These are phyloP conservation scores for Rattus norvegicus DNA, from an alignment of 2,113 vertebrate genomes.

Conservation along the genomic window DNA sequence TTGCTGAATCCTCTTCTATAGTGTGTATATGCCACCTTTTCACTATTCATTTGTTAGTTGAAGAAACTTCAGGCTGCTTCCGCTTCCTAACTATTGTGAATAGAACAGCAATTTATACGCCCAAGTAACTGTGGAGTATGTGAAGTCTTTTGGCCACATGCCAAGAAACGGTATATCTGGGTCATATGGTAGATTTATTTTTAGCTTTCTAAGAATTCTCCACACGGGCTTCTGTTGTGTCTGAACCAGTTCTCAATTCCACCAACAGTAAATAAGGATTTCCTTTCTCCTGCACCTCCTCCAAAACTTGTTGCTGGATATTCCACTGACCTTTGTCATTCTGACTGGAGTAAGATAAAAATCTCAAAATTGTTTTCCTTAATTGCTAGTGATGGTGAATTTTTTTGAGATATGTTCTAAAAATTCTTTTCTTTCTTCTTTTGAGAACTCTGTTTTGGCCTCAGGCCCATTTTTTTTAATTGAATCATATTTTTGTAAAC, in stretches of 20 bases:
- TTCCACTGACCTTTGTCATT: not conserved
- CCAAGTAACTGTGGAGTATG: not conserved
- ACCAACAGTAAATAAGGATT: not conserved
- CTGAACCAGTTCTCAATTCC: not conserved
- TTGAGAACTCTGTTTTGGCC: not conserved
- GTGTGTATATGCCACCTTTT: not conserved
- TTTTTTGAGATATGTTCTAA: not conserved
- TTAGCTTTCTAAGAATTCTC: not conserved
- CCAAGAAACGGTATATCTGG: not conserved
- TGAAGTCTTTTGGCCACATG: not conserved
- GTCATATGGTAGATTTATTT: not conserved
- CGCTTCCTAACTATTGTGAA: not conserved
- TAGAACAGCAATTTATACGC: no score
- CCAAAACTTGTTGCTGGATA: not conserved
- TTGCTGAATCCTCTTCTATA: not conserved
- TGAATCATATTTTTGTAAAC: not conserved
- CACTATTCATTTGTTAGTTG: not conserved
- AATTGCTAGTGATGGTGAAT: not conserved
- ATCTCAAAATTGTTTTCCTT: not conserved
- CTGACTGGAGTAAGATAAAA: not conserved
- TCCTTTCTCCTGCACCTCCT: not conserved
- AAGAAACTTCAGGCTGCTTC: not conserved
- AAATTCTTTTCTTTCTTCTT: not conserved
- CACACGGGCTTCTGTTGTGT: not conserved
- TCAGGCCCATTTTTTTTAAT: not conserved